These are phyloP conservation scores for Epirrhoe tristata DNA, from an alignment of 2,888 invertebrate species.

Conservation along the genomic window DNA sequence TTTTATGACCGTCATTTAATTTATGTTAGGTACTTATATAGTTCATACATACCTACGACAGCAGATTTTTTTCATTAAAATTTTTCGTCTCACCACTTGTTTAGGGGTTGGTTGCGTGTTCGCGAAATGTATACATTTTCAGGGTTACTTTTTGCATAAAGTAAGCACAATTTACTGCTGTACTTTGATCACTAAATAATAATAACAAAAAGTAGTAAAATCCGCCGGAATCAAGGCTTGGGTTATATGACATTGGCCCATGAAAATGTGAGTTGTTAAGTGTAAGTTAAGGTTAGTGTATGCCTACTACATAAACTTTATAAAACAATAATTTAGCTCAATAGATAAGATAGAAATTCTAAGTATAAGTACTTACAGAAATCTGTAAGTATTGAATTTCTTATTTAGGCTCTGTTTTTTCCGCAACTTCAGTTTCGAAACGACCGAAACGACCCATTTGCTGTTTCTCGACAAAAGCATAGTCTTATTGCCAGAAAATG, in stretches of 20 bases:
- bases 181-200: conserved; percentile 26
- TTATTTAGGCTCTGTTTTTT: background rate
- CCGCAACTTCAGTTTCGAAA: too few species aligned
- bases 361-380: too few species aligned
- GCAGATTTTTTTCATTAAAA: background rate
- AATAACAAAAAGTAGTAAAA: conserved; percentile 16
- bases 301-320: background rate
- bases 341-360: too few species aligned
- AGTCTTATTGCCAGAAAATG: too few species aligned
- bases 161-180: conserved; percentile 18
- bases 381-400: background rate
- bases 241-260: background rate
- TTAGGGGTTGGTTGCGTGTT: conserved; percentile 15
- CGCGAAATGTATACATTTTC: conserved; percentile 23
- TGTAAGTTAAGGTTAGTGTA: background rate
- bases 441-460: too few species aligned
- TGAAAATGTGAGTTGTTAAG: background rate
- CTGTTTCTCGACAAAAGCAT: too few species aligned
- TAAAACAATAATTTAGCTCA: background rate
- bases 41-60: too few species aligned
- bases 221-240: background rate
- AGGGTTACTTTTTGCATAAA: conserved; percentile 33
- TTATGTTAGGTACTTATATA: too few species aligned
- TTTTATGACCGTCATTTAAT: too few species aligned
- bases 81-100: conserved; percentile 14